Evolutionary conservation across 2,888 invertebrate species (phyloP), one percentile per base, ranked within the genome.

Genomic region (Hypomecis punctinalis): DNA sequence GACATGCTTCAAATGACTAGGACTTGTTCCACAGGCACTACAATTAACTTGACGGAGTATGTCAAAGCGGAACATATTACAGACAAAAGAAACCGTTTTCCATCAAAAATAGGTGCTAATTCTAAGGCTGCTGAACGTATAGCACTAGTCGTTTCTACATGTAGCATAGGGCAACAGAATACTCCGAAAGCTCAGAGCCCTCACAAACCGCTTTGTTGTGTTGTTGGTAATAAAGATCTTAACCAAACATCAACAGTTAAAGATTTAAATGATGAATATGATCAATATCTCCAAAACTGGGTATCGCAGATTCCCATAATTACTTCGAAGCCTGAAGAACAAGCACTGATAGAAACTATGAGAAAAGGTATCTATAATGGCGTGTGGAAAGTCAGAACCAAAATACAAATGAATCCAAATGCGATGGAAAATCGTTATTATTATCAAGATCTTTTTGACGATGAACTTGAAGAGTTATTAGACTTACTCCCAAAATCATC

Each of bases 401-500:
- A 85, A 71, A 52, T 88, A 6, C 82, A 84, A 73, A 77, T 82
- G 70, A 79, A 85, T 43, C 84, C 84, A 1, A 73, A 69, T 2
- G 74, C 75, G 40, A 74, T 80, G 58, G 46, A 70, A 6, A 83
- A 90, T 61, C 73, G 76, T 5, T 84, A 84, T 69, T 78, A 82
- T 58, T 88, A 80, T 54, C 82, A 87, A 75, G 86, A 89, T 61
- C 67, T 80, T 4, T 76, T 92, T 35, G 88, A 86, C 49, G 80
- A 87, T 45, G 89, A 89, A 66, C 72, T 91, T 10, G 90, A 89
- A 68, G 76, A 78, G 9, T 69, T 92, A 47, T 62, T 91, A 5
- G 68, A 75, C 56, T 67, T 68, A 36, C 71, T 91, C 52, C 88
- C 90, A 9, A 77, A 85, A 67, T 77, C 82, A 6, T 49, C 70